Evolutionary conservation across 2,113 vertebrate species (phyloP).

Genomic region (Piprites chloris): DNA sequence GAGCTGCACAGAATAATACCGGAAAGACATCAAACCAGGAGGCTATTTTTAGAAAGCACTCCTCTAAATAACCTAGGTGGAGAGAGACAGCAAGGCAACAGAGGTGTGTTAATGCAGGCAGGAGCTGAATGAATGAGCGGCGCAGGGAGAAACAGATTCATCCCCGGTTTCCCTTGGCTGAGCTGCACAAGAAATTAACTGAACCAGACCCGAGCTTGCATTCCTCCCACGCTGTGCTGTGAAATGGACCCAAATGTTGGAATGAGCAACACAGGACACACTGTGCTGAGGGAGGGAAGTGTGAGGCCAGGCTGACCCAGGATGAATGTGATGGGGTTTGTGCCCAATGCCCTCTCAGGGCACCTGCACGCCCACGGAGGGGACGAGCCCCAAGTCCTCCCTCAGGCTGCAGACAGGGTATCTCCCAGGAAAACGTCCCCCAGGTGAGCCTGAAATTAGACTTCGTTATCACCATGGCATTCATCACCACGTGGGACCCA

Average conservation of each 20-base stretch:
- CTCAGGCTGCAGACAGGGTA: neutral
- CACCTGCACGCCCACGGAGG: neutral
- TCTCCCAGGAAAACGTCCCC: fast-evolving
- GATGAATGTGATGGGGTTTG: fast-evolving
- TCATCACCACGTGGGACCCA: fast-evolving
- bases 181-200: neutral
- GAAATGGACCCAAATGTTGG: fast-evolving
- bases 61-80: neutral
- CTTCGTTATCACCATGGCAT: fast-evolving
- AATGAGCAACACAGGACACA: neutral
- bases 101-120: neutral
- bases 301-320: neutral
- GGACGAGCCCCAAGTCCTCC: neutral
- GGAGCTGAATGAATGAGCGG: fast-evolving
- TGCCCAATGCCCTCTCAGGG: neutral
- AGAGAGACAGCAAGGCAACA: neutral
- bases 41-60: neutral
- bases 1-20: neutral
- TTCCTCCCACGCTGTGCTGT: neutral
- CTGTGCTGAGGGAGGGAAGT: neutral
- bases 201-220: neutral
- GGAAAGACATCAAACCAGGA: neutral
- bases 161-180: neutral
- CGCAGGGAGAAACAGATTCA: neutral
- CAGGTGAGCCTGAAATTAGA: fast-evolving